phyloP scores from a whole-genome alignment of 2,797 vertebrate species.

The Heterohyrax brucei region DNA sequence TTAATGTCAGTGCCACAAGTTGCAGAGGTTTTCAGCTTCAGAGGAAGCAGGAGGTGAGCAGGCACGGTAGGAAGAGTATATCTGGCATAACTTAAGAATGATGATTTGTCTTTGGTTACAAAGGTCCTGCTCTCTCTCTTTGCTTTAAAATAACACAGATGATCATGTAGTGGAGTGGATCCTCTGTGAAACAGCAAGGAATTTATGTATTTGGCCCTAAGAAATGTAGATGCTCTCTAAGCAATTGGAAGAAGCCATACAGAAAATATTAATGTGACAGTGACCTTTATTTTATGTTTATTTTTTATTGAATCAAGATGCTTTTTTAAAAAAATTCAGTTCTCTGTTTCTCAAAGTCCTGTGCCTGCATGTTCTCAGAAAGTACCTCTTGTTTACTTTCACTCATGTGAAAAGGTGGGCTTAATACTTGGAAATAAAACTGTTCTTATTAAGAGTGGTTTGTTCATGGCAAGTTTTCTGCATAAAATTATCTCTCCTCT shows the following conservation, averaged over 20 bases:
- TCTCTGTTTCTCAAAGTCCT: background rate
- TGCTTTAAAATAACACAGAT: background rate
- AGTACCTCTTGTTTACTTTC: conserved; percentile 33
- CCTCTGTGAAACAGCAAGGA: conserved; percentile 23
- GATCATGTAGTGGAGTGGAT: background rate
- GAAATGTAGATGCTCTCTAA: conserved; percentile 53
- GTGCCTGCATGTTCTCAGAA: conserved; percentile 45
- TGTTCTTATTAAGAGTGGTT: background rate
- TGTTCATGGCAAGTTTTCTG: background rate
- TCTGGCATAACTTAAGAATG: background rate
- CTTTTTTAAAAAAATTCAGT: background rate
- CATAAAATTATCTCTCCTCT: background rate
- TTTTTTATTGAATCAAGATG: conserved; percentile 6
- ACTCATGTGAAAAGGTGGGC: conserved; percentile 20
- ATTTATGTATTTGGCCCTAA: conserved; percentile 1
- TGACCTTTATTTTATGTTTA: conserved; percentile 67
- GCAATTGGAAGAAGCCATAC: background rate
- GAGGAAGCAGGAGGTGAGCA: background rate
- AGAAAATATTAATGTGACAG: conserved; percentile 58
- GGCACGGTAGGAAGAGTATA: background rate
- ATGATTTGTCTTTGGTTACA: background rate
- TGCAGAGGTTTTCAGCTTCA: background rate
- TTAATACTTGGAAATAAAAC: conserved; percentile 17
- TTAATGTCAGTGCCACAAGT: background rate
- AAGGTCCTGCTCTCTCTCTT: background rate